Evolutionary conservation across 35 echinoderm and acorn worm species (phyloP).

Genomic region (Strongylocentrotus purpuratus): DNA sequence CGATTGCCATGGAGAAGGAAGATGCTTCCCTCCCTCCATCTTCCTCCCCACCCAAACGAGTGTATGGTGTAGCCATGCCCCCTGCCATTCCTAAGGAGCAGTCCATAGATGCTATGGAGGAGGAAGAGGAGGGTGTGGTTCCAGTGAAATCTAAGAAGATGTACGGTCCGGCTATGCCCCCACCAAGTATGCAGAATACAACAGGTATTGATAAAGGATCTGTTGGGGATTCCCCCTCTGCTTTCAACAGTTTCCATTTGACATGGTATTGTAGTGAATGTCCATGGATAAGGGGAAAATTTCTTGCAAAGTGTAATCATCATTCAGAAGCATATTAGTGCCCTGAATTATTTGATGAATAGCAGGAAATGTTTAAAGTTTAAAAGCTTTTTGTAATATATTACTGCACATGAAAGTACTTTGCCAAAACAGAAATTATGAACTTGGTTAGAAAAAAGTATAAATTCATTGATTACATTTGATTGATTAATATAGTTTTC

Average conservation of each 20-base stretch:
- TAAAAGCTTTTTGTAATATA: no score
- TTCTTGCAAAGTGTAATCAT: background rate
- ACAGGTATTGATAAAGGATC: background rate
- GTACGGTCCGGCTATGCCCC: conserved; percentile 39
- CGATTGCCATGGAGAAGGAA: background rate
- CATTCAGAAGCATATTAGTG: background rate
- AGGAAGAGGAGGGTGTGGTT: conserved; percentile 39
- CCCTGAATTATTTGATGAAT: background rate
- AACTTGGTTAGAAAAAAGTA: no score
- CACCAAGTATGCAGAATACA: background rate
- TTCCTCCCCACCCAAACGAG: background rate
- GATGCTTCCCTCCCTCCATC: background rate
- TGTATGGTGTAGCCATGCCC: background rate
- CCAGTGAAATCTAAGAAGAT: conserved; percentile 18
- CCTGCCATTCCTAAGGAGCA: background rate
- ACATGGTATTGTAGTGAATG: background rate
- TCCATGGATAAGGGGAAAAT: background rate
- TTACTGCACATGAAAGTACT: no score
- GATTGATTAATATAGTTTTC: background rate
- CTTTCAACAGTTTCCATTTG: background rate
- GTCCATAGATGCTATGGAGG: background rate
- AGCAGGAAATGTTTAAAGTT: background rate
- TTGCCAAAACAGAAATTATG: no score
- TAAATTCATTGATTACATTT: no score
- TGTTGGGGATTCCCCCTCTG: background rate